Evolutionary conservation across 1,140 invertebrate species (phyloP).

Genomic region (Sitobion miscanthi): DNA sequence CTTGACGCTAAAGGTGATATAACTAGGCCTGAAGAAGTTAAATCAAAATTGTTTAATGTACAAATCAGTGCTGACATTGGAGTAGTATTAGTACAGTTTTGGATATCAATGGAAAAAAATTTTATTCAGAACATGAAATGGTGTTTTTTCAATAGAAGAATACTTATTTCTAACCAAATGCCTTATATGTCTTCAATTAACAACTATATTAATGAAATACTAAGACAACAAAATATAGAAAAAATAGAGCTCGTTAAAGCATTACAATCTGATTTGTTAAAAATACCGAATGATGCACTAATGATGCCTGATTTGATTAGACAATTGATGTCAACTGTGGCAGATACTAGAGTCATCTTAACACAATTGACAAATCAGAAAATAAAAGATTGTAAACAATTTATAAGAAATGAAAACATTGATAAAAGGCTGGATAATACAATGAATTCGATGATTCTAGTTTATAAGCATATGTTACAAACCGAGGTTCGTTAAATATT

Average conservation of each 20-base stretch:
- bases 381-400: neutral
- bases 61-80: neutral
- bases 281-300: neutral
- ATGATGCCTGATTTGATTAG: neutral
- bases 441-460: neutral
- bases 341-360: neutral
- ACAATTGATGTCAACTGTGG: neutral
- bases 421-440: neutral
- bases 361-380: conserved; percentile 24
- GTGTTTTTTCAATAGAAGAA: conserved; percentile 38
- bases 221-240: neutral
- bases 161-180: neutral
- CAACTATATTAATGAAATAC: neutral
- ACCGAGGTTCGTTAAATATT: neutral
- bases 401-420: conserved; percentile 21
- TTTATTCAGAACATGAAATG: conserved; percentile 19
- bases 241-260: conserved; percentile 18
- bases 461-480: conserved; percentile 45
- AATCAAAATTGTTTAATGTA: neutral
- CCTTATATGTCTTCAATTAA: neutral
- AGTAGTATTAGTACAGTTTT: neutral
- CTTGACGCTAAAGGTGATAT: neutral
- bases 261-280: conserved; percentile 30
- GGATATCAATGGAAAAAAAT: neutral
- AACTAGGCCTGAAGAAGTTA: neutral